Conservation (phyloP, 2,888 invertebrate genomes). For the Mallateleia sp. region DNA sequence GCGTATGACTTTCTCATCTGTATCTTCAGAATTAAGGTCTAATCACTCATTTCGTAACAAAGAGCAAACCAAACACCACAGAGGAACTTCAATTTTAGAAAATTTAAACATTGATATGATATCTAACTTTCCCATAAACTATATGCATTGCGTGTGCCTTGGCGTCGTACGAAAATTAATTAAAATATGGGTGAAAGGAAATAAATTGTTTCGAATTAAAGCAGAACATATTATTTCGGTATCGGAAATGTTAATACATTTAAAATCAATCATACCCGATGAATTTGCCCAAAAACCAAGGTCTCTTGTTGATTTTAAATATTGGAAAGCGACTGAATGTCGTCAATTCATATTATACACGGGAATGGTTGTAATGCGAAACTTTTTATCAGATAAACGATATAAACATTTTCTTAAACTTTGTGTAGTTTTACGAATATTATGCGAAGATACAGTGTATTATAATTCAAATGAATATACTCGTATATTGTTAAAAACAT, state of each 20-base stretch:
- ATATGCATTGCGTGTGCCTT: slow-evolving; percentile 9
- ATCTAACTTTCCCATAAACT: slow-evolving; percentile 5
- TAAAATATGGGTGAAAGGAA: background rate
- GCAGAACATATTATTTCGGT: background rate
- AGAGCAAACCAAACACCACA: background rate
- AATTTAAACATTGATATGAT: slow-evolving; percentile 16
- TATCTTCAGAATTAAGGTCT: background rate
- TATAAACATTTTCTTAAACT: slow-evolving; percentile 80
- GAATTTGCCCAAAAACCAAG: slow-evolving; percentile 20
- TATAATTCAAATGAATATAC: slow-evolving; percentile 33
- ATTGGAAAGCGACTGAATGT: slow-evolving; percentile 81
- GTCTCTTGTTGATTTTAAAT: slow-evolving; percentile 24
- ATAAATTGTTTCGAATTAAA: background rate
- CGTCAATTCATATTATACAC: slow-evolving; percentile 80
- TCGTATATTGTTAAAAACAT: slow-evolving; percentile 46
- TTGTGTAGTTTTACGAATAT: slow-evolving; percentile 76
- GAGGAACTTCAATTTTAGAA: background rate
- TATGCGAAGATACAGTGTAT: slow-evolving; percentile 46
- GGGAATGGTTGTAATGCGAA: slow-evolving; percentile 78
- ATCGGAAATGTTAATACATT: background rate
- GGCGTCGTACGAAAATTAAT: slow-evolving; percentile 12
- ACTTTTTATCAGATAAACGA: slow-evolving; percentile 55
- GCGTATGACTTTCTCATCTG: background rate
- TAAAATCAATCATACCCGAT: slow-evolving; percentile 7
- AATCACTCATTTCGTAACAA: slow-evolving; percentile 1